phyloP scores from a whole-genome alignment of 2,797 vertebrate species.

The Octomys mimax region DNA sequence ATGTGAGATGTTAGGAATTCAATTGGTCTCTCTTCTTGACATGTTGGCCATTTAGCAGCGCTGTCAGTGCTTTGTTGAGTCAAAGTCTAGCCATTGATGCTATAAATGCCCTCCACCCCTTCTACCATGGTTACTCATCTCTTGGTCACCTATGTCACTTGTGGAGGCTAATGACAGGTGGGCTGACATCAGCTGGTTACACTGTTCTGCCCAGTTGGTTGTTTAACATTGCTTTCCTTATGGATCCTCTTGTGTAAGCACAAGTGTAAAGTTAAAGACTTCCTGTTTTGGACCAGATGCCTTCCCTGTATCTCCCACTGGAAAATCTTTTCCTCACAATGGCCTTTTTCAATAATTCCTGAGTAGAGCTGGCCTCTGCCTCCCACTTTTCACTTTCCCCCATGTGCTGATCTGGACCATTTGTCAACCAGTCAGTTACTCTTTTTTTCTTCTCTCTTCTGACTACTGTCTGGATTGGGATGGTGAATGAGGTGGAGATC shows the following conservation, averaged over 20 bases:
- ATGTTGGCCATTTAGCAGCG: background rate
- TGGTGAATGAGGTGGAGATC: background rate
- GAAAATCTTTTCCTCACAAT: no score
- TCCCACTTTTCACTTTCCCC: background rate
- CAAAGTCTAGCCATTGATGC: background rate
- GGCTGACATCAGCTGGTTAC: background rate
- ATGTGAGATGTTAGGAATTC: background rate
- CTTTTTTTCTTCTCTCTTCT: background rate
- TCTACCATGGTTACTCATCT: background rate
- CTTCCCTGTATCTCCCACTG: background rate
- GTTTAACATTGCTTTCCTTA: background rate
- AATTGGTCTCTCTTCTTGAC: background rate
- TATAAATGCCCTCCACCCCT: background rate
- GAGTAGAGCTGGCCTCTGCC: background rate
- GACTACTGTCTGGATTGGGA: background rate
- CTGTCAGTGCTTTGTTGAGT: background rate
- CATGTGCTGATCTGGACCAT: background rate
- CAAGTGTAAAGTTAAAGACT: background rate
- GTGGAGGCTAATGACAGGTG: background rate
- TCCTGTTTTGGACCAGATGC: no score
- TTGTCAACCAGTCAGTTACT: background rate
- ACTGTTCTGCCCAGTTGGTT: background rate
- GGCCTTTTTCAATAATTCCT: background rate
- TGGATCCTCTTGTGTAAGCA: background rate
- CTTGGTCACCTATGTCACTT: background rate